Evolutionary conservation across 30 jellyfish, hydroid and myxozoan species (phyloP), one percentile per base, ranked within the genome.

Genomic region (Aurelia aurita): DNA sequence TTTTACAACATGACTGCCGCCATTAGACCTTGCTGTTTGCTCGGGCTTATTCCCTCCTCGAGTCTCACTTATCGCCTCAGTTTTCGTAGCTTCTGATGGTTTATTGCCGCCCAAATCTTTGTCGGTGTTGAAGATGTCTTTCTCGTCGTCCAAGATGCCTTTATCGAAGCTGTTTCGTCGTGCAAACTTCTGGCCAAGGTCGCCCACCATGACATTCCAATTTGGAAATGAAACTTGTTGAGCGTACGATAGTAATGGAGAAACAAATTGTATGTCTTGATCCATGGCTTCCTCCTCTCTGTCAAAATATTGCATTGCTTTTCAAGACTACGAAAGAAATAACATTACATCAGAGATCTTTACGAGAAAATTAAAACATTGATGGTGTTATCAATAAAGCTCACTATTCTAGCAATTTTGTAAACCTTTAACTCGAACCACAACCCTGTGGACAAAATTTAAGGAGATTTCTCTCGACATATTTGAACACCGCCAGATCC

Each of bases 221-320:
- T 89, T 80, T 32, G 97, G 97, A 65, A 89, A 89, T 14, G 97
- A 80, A 58, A 89, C 93, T 63, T 80, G 91, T 44, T 89, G 75
- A 1, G 97, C 97, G 29, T 20, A 69, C 15, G 84, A 65, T 21
- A 77, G 80, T 25, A 85, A 77, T 14, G 82, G 86, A 45, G 47
- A 49, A 14, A 34, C 87, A 3, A 65, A 75, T 29, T 16, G 22
- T 0, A 16, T 59, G 28, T 69, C 86, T 14, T 69, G 93, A 15
- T 71, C 87, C 87, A 83, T 83, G 53, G 53, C 58, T 25, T 71
- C 93, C 26, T 71, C 85, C 21, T 70, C 57, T 22, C 47, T 46
- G 69, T 35, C 35, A 59, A 35, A 35, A 18, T 64, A 23, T 23
- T 26, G 76, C 76, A 64, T 64, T 64, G 25, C 67, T 55, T 55